Conservation (phyloP, 2,797 vertebrate genomes). For the Linurgus olivaceus region DNA sequence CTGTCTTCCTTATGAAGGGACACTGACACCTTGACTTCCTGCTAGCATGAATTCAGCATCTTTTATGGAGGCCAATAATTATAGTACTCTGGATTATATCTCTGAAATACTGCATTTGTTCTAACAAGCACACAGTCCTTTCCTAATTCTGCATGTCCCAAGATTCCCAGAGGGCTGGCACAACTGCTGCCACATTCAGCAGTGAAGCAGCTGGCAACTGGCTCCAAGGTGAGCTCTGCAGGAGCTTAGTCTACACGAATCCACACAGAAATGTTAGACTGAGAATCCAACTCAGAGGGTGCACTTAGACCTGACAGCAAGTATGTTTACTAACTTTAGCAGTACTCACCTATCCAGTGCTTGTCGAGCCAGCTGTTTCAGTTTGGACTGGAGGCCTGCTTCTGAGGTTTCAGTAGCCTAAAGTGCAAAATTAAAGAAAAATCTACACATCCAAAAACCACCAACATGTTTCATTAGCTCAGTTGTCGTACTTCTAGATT, state of each 20-base stretch:
- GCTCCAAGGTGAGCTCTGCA: neutral
- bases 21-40: neutral
- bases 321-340: neutral
- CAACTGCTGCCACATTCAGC: neutral
- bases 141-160: neutral
- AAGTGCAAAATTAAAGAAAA: slow-evolving; percentile 18
- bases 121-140: neutral
- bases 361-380: slow-evolving; percentile 94
- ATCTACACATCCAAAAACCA: neutral
- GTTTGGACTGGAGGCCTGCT: slow-evolving; percentile 86
- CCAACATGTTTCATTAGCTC: neutral
- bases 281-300: neutral
- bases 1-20: neutral
- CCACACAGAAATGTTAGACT: neutral
- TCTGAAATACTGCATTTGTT: neutral
- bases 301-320: neutral
- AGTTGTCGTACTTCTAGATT: neutral
- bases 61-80: neutral
- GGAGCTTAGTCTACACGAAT: neutral
- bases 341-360: slow-evolving; percentile 89
- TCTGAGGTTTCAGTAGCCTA: slow-evolving; percentile 95
- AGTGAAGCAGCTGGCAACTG: neutral
- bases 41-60: neutral
- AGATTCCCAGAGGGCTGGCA: neutral
- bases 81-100: neutral